phyloP scores from a whole-genome alignment of 2,113 vertebrate genomes.

The Oceanodroma tethys region DNA sequence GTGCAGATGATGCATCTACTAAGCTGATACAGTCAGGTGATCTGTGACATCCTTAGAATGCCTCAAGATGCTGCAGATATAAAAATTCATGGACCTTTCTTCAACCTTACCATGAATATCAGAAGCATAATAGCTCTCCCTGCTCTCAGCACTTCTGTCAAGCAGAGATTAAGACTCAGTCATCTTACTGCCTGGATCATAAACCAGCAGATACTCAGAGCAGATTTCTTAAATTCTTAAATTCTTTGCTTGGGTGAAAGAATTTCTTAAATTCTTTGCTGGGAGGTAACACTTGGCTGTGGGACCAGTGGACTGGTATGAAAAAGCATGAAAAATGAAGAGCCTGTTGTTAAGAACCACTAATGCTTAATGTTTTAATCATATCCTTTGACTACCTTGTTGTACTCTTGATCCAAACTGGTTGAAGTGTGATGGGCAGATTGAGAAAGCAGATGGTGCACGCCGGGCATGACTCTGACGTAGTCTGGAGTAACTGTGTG shows the following conservation, averaged over 20 bases:
- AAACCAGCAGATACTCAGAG: neutral
- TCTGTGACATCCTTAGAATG: neutral
- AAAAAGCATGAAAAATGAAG: neutral
- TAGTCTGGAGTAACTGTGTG: neutral
- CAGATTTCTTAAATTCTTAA: neutral
- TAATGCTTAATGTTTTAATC: neutral
- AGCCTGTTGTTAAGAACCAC: neutral
- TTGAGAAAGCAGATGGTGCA: neutral
- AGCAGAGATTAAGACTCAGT: neutral
- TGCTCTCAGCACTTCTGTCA: neutral
- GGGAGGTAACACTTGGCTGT: neutral
- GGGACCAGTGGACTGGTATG: neutral
- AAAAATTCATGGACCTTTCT: neutral
- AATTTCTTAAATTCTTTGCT: neutral
- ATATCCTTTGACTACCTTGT: neutral
- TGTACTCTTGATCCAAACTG: neutral
- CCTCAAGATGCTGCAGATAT: neutral
- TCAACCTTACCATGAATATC: neutral
- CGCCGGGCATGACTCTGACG: neutral
- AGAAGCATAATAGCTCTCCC: neutral
- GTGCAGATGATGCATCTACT: neutral
- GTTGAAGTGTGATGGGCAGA: neutral
- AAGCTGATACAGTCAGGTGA: neutral
- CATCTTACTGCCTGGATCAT: neutral
- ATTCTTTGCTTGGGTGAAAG: neutral